Evolutionary conservation across 2,113 vertebrate species (phyloP).

Genomic region (Phylloscopus trochilus): DNA sequence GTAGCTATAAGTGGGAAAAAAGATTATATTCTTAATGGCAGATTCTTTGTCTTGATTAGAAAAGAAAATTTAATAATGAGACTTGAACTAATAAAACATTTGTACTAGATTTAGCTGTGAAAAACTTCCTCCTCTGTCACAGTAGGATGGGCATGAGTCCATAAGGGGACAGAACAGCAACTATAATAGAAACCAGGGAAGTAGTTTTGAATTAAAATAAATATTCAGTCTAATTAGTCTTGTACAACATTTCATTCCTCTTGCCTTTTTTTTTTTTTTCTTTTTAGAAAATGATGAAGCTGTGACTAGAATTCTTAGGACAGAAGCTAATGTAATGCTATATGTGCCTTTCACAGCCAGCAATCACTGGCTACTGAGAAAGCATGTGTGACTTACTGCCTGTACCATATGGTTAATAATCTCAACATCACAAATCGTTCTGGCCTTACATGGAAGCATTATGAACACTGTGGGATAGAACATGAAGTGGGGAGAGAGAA

Average conservation of each 20-base stretch:
- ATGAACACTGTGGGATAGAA: background rate
- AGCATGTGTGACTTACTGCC: background rate
- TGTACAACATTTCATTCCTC: background rate
- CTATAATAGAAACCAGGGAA: background rate
- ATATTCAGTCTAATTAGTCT: background rate
- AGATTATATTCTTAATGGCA: background rate
- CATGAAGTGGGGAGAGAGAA: background rate
- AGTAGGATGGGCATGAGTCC: background rate
- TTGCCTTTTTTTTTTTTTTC: background rate
- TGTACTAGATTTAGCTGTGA: background rate
- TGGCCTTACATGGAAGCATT: background rate
- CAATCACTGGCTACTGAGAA: background rate
- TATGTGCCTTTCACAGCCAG: background rate
- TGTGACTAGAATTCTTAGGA: background rate
- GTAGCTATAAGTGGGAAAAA: background rate
- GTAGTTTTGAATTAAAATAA: background rate
- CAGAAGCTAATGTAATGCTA: background rate
- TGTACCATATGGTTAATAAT: background rate
- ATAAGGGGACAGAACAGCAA: background rate
- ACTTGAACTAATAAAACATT: background rate
- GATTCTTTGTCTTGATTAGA: slow-evolving; percentile 6
- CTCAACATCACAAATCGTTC: background rate
- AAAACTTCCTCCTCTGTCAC: background rate
- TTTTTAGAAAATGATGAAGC: background rate
- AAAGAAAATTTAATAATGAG: background rate